Percentiles rank a stretch among this genome's conserved stretches.
Evolutionary conservation across 2,113 vertebrate species (phyloP).

Genomic region (Pungitius pungitius): DNA sequence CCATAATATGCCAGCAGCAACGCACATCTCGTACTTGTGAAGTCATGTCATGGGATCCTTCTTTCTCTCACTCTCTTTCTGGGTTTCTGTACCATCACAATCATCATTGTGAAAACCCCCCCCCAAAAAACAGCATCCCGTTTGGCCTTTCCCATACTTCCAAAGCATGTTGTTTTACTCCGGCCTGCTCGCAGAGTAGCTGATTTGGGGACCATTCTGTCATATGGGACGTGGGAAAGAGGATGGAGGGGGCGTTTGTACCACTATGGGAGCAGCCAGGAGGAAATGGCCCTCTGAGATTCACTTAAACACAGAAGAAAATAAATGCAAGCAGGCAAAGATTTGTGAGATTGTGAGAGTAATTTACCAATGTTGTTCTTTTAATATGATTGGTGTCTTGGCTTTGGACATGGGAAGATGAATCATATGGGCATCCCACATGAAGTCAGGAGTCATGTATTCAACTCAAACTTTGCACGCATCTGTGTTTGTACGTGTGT

Average conservation of each 20-base stretch:
- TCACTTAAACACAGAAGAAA: slow-evolving; percentile 21
- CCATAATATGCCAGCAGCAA: slow-evolving; percentile 62
- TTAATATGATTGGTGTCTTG: slow-evolving; percentile 15
- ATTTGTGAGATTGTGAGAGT: slow-evolving; percentile 33
- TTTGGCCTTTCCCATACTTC: slow-evolving; percentile 74
- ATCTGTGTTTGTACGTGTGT: neutral
- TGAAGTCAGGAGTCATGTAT: slow-evolving; percentile 37
- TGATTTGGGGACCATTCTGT: slow-evolving; percentile 47
- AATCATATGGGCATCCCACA: slow-evolving; percentile 43
- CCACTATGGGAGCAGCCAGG: slow-evolving; percentile 65
- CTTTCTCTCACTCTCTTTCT: slow-evolving; percentile 11
- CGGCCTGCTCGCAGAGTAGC: slow-evolving; percentile 43
- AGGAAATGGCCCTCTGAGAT: slow-evolving; percentile 64
- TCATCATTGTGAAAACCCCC: slow-evolving; percentile 25
- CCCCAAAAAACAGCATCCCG: slow-evolving; percentile 50
- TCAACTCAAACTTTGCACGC: slow-evolving; percentile 15
- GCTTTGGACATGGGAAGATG: slow-evolving; percentile 61
- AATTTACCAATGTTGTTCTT: slow-evolving; percentile 23
- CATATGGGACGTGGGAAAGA: slow-evolving; percentile 73
- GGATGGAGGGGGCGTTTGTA: slow-evolving; percentile 69
- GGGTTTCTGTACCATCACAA: slow-evolving; percentile 28
- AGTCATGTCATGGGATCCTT: slow-evolving; percentile 69
- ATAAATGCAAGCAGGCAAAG: slow-evolving; percentile 19
- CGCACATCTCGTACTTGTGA: slow-evolving; percentile 66
- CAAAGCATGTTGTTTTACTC: slow-evolving; percentile 61